Evolutionary conservation across 2,797 vertebrate species (phyloP).

Genomic region (Melanotaenia trifasciata): DNA sequence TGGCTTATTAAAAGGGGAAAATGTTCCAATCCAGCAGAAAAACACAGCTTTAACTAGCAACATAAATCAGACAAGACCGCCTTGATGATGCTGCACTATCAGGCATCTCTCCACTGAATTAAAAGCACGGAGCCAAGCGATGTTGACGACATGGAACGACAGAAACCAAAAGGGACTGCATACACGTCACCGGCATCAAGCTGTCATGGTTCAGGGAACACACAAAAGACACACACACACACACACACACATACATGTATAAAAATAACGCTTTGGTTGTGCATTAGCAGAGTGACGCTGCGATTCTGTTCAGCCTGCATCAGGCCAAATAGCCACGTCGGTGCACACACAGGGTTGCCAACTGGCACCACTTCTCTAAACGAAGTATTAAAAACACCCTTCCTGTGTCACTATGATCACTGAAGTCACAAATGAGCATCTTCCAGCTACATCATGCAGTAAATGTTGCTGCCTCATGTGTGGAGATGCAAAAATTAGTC

Average conservation of each 20-base stretch:
- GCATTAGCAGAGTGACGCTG: neutral
- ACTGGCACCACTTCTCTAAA: slow-evolving; percentile 18
- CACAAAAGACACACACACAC: neutral
- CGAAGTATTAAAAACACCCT: neutral
- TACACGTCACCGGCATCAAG: slow-evolving; percentile 7
- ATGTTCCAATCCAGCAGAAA: neutral
- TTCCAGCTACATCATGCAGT: neutral
- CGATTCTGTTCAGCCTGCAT: slow-evolving; percentile 19
- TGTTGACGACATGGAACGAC: slow-evolving; percentile 44
- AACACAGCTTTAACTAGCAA: neutral
- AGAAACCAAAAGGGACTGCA: slow-evolving; percentile 10
- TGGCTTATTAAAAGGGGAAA: neutral
- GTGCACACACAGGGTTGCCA: slow-evolving; percentile 1
- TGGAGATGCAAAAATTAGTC: neutral
- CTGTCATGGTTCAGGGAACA: slow-evolving; percentile 8
- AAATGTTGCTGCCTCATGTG: neutral
- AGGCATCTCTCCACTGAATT: neutral
- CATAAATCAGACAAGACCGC: slow-evolving; percentile 7
- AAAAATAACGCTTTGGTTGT: slow-evolving; percentile 13
- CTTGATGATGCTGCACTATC: slow-evolving; percentile 24
- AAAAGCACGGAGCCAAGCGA: neutral
- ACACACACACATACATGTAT: neutral
- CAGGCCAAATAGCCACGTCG: neutral
- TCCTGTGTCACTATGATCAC: neutral
- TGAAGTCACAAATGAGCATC: neutral